Base-by-base conservation (phyloP, 2,888 invertebrate genomes). In the Graphium colonna region DNA sequence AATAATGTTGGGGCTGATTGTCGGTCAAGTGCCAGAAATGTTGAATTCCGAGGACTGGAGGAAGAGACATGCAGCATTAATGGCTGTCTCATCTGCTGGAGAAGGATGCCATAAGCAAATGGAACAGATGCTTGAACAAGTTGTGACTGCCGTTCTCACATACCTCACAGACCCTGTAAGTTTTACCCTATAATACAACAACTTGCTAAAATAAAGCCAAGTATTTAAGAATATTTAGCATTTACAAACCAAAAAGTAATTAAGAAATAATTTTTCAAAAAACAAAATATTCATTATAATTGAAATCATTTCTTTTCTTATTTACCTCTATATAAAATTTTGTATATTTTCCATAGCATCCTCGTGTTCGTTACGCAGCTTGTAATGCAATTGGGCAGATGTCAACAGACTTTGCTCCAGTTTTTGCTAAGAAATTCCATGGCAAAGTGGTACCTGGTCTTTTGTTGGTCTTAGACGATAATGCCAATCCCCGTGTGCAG, bases 381-480 rank as follows among this genome's bases (percentile, higher is more conserved):
- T 99, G 99, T 77, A 99, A 99, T 85, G 98, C 99, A 15, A 93
- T 99, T 41, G 99, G 99, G 7, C 99, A 99, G 84, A 97, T 99
- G 97, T 96, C 98, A 0, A 97, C 98, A 0, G 99, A 99, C 87
- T 99, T 99, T 86, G 98, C 98, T 1, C 98, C 98, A 1, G 91
- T 92, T 9, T 98, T 99, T 68, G 98, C 99, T 80, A 99, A 98
- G 90, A 98, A 98, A 82, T 99, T 98, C 89, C 99, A 99, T 76
- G 95, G 95, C 63, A 95, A 95, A 83, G 98, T 99, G 42, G 95
- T 99, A 28, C 97, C 98, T 8, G 97, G 96, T 10, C 90, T 99
- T 31, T 86, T 99, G 38, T 91, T 94, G 85, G 92, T 98, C 38
- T 91, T 99, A 47, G 97, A 97, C 66, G 98, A 99, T 77, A 94